phyloP scores from a whole-genome alignment of 1,140 invertebrate genomes.

The Hylyphantes graminicola region DNA sequence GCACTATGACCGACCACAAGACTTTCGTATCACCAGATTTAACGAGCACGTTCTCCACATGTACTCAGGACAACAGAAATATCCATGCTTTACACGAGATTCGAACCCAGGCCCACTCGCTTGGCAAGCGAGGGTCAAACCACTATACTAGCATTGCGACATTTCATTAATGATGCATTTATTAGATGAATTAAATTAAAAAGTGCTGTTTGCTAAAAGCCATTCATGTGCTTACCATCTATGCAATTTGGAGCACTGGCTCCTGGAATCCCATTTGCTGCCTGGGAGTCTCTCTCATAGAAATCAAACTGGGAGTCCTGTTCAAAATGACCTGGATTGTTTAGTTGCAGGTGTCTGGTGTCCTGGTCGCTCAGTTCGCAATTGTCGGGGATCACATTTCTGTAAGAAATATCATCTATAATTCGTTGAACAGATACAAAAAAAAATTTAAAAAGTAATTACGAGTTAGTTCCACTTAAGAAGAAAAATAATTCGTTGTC shows the following conservation, averaged over 20 bases:
- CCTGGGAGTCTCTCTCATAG: conserved; percentile 75
- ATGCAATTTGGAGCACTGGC: conserved; percentile 56
- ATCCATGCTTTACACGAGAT: too few species aligned
- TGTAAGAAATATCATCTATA: conserved; percentile 77
- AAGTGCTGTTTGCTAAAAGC: not conserved
- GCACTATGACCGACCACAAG: too few species aligned
- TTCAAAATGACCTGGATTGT: conserved; percentile 86
- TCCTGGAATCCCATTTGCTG: conserved; percentile 40
- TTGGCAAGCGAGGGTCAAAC: too few species aligned
- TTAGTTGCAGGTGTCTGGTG: conserved; percentile 83
- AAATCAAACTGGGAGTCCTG: conserved; percentile 85
- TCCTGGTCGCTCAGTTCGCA: conserved; percentile 90
- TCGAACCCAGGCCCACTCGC: too few species aligned
- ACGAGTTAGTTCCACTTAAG: too few species aligned
- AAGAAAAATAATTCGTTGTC: too few species aligned
- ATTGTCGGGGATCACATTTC: conserved; percentile 73
- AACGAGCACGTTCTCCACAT: too few species aligned
- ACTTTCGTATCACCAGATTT: too few species aligned
- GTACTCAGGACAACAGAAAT: too few species aligned
- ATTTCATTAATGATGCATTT: not conserved
- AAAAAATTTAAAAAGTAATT: too few species aligned
- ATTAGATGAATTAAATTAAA: not conserved
- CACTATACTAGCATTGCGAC: too few species aligned
- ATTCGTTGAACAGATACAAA: too few species aligned
- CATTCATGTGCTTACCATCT: conserved; percentile 60